Evolutionary conservation across 2,888 invertebrate genomes (phyloP).

Genomic region (Eugnorisma glareosa): DNA sequence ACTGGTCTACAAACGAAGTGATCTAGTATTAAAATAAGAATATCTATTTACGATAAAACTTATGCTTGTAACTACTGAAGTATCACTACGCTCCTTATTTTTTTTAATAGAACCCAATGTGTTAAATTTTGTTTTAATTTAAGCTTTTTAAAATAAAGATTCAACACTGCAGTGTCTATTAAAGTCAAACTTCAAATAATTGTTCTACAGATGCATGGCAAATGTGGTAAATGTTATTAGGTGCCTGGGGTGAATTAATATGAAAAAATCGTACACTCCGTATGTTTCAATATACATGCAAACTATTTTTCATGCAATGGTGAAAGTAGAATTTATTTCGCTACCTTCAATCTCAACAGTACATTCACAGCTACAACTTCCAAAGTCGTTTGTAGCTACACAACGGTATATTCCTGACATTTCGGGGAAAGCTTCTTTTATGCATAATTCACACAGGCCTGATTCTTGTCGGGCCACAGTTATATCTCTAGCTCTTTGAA

Average conservation of each 20-base stretch:
- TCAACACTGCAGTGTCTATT: constrained; percentile 38
- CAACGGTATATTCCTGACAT: constrained; percentile 97
- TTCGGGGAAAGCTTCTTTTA: constrained; percentile 97
- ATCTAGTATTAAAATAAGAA: background rate
- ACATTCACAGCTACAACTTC: constrained; percentile 94
- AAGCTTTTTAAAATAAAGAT: constrained; percentile 44
- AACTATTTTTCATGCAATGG: constrained; percentile 74
- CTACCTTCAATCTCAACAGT: constrained; percentile 96
- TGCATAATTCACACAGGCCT: constrained; percentile 94
- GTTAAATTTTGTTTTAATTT: constrained; percentile 36
- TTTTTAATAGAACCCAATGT: background rate
- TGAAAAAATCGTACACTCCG: constrained; percentile 61
- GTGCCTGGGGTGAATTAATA: constrained; percentile 59
- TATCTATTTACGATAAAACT: background rate
- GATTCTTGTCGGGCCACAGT: constrained; percentile 93
- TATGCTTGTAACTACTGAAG: constrained; percentile 21
- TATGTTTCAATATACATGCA: constrained; percentile 70
- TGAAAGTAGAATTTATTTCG: constrained; percentile 73
- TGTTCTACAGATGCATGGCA: constrained; percentile 86
- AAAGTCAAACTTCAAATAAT: constrained; percentile 63
- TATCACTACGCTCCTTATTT: constrained; percentile 12
- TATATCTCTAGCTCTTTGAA: constrained; percentile 95
- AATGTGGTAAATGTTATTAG: constrained; percentile 68
- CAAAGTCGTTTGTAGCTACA: constrained; percentile 95
- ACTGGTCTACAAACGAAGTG: constrained; percentile 5